phyloP scores from a whole-genome alignment of 1,140 invertebrate species.

The Papilio machaon region DNA sequence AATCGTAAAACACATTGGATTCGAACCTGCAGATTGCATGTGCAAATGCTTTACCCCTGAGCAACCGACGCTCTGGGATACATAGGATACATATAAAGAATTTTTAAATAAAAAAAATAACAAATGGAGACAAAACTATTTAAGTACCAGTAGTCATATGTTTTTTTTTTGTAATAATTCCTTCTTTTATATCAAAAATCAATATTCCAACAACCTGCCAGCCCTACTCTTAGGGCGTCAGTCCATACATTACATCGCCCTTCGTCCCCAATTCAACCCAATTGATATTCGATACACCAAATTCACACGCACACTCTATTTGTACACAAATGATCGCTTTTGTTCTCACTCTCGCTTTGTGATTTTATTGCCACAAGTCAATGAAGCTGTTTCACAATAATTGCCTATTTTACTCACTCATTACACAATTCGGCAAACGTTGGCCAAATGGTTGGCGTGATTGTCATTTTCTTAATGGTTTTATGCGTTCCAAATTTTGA shows the following conservation, averaged over 20 bases:
- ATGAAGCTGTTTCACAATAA: slow-evolving; percentile 53
- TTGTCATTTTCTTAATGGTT: slow-evolving; percentile 4
- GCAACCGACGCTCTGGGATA: background rate
- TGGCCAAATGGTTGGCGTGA: slow-evolving; percentile 8
- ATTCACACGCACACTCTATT: slow-evolving; percentile 75
- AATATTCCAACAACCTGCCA: slow-evolving; percentile 46
- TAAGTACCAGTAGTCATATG: background rate
- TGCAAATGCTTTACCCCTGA: too few species aligned
- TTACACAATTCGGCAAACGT: slow-evolving; percentile 28
- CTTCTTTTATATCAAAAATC: slow-evolving; percentile 31
- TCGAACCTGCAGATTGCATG: too few species aligned
- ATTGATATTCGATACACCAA: slow-evolving; percentile 78
- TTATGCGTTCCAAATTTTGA: slow-evolving; percentile 16
- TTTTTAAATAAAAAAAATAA: background rate
- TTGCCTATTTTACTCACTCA: slow-evolving; percentile 32
- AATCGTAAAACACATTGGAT: too few species aligned
- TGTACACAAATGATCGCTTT: slow-evolving; percentile 64
- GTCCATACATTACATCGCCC: slow-evolving; percentile 55
- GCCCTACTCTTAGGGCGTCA: slow-evolving; percentile 47
- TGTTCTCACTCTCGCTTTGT: slow-evolving; percentile 57
- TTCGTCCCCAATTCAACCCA: slow-evolving; percentile 57
- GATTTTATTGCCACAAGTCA: slow-evolving; percentile 54
- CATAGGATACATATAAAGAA: background rate
- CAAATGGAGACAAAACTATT: background rate
- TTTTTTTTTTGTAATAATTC: background rate